Evolutionary conservation across 2,113 vertebrate genomes (phyloP).

Genomic region (Sturnus vulgaris): DNA sequence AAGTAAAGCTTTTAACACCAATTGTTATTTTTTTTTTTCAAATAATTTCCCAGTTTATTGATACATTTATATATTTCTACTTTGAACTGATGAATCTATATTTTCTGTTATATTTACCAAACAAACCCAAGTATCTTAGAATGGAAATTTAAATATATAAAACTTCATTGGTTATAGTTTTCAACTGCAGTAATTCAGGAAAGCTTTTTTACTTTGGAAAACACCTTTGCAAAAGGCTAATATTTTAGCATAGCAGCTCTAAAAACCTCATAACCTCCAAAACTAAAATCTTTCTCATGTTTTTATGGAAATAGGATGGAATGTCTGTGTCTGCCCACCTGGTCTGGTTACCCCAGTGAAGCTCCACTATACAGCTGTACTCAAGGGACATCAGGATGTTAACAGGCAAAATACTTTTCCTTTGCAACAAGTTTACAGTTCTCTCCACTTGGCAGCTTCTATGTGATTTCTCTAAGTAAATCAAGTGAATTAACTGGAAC

Average conservation of each 20-base stretch:
- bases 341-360: not conserved
- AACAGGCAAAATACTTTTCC: not conserved
- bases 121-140: not conserved
- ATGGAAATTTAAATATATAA: not conserved
- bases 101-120: not conserved
- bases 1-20: not conserved
- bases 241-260: not conserved
- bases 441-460: not conserved
- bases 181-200: not conserved
- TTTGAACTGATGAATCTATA: not conserved
- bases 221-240: not conserved
- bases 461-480: not conserved
- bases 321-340: not conserved
- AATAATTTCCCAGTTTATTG: not conserved
- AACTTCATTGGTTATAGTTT: not conserved
- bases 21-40: not conserved
- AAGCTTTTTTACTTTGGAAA: not conserved
- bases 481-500: not conserved
- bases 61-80: not conserved
- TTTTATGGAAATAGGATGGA: not conserved
- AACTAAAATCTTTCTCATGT: not conserved
- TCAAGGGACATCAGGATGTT: not conserved
- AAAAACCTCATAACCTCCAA: not conserved
- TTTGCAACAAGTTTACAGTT: not conserved
- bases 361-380: not conserved